Evolutionary conservation across 2,888 invertebrate species (phyloP), one percentile per base, ranked within the genome.

Genomic region (Trissolcus brochymenae): DNA sequence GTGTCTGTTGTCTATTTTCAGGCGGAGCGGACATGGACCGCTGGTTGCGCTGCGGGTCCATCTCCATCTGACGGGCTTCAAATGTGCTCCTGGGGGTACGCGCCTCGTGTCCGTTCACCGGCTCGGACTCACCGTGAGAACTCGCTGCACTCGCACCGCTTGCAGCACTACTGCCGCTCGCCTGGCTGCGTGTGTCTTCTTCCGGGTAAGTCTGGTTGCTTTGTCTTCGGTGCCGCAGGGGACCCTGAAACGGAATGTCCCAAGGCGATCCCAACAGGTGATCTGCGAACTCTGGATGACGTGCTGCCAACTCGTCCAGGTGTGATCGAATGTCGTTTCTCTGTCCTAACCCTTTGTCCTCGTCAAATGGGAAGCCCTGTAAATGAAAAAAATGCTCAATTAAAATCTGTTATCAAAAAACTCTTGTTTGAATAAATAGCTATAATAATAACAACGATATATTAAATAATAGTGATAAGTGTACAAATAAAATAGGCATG

Each of bases 21-120:
- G 95, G 94, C 35, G 95, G 95, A 29, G 95, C 95, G 80, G 95
- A 95, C 92, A 94, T 94, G 62, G 95, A 94, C 85, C 95, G 91
- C 81, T 93, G 93, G 68, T 92, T 49, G 90, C 90, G 46, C 46
- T 46, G 46, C 14, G 16, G n/a, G 19, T 51, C 51, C 51, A 51
- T 51, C 16, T 51, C 17, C 17, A 17, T 51, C 3, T 51, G 19
- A 7, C 14, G 14, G 7, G 46, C 46, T 4, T 16, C 46, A 2
- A n/a, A 6, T 14, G 46, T n/a, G n/a, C 84, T 82, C 13, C 80
- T 80, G n/a, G 80, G 75, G n/a, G 76, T 62, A 16, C 76, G 79
- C 13, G 60, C 76, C 19, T 68, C 64, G 50, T 80, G 73, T 9
- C 14, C 43, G 21, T 79, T 41, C n/a, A 59, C 60, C 14, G 66